Percentiles rank a stretch among this genome's conserved stretches.
Evolutionary conservation across 2,888 invertebrate genomes (phyloP).

Genomic region (Xestia c-nigrum): DNA sequence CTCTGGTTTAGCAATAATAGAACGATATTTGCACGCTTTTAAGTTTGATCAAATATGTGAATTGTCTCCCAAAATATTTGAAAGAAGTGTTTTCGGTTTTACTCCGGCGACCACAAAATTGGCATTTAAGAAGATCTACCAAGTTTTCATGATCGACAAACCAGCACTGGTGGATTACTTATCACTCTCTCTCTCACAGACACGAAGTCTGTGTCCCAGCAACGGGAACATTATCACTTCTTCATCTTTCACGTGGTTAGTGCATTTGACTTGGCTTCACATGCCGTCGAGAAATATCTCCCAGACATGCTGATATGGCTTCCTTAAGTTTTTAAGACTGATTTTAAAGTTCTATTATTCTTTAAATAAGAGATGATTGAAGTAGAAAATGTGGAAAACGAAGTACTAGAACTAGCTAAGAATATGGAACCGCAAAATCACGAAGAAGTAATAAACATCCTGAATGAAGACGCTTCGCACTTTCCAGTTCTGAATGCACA

Average conservation of each 20-base stretch:
- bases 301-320: too few relatives aligned
- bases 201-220: too few relatives aligned
- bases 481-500: conserved; percentile 57
- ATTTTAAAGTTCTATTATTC: not conserved
- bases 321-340: not conserved
- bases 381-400: conserved; percentile 10
- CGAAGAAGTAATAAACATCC: conserved; percentile 46
- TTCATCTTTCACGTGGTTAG: too few relatives aligned
- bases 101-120: not conserved
- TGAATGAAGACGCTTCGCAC: conserved; percentile 41
- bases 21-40: conserved; percentile 43
- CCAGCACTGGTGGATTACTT: not conserved
- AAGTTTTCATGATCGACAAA: not conserved
- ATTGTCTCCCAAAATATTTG: not conserved
- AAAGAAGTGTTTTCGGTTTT: not conserved
- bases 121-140: not conserved
- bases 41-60: conserved; percentile 9
- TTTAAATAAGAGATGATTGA: conserved; percentile 3
- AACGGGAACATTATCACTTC: too few relatives aligned
- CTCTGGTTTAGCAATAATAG: conserved; percentile 46
- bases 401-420: conserved; percentile 7
- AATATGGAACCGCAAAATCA: conserved; percentile 30
- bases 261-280: too few relatives aligned
- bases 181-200: not conserved
- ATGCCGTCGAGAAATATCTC: too few relatives aligned